phyloP scores from a whole-genome alignment of 2,113 vertebrate genomes.

The Pituophis catenifer region DNA sequence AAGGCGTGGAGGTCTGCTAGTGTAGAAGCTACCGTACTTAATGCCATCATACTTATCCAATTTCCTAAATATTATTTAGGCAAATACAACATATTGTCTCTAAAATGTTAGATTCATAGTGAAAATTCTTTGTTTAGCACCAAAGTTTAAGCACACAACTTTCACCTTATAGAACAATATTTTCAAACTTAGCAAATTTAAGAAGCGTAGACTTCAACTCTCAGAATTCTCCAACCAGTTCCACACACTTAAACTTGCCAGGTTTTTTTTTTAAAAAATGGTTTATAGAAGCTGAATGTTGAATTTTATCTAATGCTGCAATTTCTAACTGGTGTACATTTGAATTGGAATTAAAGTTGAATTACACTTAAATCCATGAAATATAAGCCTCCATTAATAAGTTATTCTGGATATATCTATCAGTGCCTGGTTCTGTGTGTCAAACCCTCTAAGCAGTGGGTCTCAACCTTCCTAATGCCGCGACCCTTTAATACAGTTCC shows the following conservation, averaged over 20 bases:
- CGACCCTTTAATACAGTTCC: too few species aligned
- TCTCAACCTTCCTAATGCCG: too few species aligned
- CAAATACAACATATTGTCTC: neutral
- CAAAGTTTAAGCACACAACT: neutral
- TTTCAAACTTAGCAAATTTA: neutral
- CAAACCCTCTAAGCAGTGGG: too few species aligned
- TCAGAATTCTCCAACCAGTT: neutral
- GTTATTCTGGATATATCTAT: neutral
- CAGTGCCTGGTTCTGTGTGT: neutral
- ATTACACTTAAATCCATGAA: neutral
- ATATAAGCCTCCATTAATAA: neutral
- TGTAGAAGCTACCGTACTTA: neutral
- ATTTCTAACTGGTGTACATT: neutral
- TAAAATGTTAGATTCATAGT: neutral
- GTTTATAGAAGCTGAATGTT: neutral
- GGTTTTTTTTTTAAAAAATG: neutral
- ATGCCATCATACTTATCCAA: neutral
- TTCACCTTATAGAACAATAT: neutral
- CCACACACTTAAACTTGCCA: neutral
- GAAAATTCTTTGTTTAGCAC: neutral
- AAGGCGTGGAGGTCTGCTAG: neutral
- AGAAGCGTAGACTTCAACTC: neutral
- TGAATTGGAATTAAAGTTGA: neutral
- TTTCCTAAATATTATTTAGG: neutral
- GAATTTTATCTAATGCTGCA: neutral